phyloP scores from a whole-genome alignment of 2,113 vertebrate genomes.

The Siniperca knerii region DNA sequence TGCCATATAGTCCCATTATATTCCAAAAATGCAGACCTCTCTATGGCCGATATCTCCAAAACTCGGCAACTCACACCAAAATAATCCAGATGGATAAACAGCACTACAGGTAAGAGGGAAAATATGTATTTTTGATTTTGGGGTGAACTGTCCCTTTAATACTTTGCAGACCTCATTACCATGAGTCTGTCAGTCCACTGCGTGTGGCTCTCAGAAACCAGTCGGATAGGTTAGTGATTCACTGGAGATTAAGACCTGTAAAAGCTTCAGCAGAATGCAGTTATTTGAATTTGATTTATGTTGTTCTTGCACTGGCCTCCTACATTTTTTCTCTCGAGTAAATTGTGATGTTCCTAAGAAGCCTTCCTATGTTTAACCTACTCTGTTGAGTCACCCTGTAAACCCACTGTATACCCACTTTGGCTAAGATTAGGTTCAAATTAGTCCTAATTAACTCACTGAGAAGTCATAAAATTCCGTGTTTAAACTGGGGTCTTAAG shows the following conservation, averaged over 20 bases:
- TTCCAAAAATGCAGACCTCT: too few species aligned
- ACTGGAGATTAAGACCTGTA: constrained; percentile 1
- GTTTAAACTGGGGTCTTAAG: constrained; percentile 33
- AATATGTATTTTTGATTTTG: too few species aligned
- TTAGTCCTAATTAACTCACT: constrained; percentile 37
- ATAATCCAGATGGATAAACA: too few species aligned
- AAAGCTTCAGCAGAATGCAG: neutral
- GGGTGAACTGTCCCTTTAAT: too few species aligned
- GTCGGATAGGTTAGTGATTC: constrained; percentile 43
- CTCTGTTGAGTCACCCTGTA: constrained; percentile 30
- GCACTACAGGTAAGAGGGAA: too few species aligned
- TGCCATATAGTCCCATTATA: too few species aligned
- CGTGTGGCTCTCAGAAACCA: constrained; percentile 34
- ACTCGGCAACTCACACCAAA: too few species aligned
- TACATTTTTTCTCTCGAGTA: neutral
- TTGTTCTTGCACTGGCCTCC: neutral
- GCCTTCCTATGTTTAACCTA: constrained; percentile 5
- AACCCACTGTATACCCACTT: constrained; percentile 5
- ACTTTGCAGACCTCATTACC: neutral
- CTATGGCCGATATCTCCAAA: too few species aligned
- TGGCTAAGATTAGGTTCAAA: constrained; percentile 40
- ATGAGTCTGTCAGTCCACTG: neutral
- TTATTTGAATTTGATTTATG: neutral
- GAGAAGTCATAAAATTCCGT: constrained; percentile 32
- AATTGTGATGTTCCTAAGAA: constrained; percentile 10